Conservation (phyloP, 2,113 vertebrate species). For the Rhinolophus ferrumequinum region DNA sequence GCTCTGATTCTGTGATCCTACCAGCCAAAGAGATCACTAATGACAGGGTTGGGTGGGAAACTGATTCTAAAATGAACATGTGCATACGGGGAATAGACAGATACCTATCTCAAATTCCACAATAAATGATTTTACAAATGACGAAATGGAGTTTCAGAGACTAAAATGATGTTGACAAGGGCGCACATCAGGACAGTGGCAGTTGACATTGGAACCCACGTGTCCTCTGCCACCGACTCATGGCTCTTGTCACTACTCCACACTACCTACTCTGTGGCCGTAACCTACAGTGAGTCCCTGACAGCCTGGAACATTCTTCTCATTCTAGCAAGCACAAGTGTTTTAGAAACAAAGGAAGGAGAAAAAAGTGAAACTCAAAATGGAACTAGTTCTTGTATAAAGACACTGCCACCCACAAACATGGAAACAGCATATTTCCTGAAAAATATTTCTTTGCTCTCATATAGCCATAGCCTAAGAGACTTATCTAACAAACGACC, state of each 20-base stretch:
- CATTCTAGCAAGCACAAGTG: slow-evolving; percentile 27
- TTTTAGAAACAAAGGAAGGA: slow-evolving; percentile 63
- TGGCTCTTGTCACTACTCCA: not conserved
- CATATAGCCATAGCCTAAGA: not conserved
- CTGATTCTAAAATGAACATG: not conserved
- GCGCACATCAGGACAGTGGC: not conserved
- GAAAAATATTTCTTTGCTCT: slow-evolving; percentile 48
- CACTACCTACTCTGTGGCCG: not conserved
- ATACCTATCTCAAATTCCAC: not conserved
- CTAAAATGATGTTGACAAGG: not conserved
- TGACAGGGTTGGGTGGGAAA: not conserved
- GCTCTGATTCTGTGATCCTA: not conserved
- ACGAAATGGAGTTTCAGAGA: not conserved
- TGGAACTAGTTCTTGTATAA: slow-evolving; percentile 6
- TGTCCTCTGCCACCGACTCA: not conserved
- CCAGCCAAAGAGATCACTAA: not conserved
- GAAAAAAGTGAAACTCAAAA: not conserved
- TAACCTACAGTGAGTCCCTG: not conserved
- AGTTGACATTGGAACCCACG: not conserved
- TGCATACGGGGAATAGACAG: not conserved
- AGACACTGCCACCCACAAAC: slow-evolving; percentile 44
- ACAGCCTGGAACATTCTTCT: slow-evolving; percentile 30
- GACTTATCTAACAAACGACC: not conserved
- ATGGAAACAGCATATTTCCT: not conserved
- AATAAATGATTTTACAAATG: not conserved